Evolutionary conservation across 2,113 vertebrate genomes (phyloP).

Genomic region (Hemiprocne comata): DNA sequence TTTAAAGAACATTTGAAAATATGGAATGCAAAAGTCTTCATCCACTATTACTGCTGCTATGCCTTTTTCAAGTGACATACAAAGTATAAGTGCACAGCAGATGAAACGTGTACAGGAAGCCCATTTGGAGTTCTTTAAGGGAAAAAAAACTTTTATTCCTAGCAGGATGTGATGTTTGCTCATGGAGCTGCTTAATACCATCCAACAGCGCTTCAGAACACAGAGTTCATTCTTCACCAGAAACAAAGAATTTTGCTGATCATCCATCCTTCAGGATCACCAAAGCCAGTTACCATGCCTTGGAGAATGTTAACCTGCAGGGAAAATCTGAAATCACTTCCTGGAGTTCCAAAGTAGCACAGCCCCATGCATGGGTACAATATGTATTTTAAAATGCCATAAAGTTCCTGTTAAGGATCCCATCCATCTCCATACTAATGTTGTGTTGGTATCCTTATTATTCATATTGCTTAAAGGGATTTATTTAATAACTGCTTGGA

Average conservation of each 20-base stretch:
- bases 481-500: not conserved
- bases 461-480: not conserved
- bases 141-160: not conserved
- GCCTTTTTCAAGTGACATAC: not conserved
- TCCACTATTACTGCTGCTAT: not conserved
- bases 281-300: not conserved
- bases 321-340: not conserved
- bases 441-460: not conserved
- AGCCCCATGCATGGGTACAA: not conserved
- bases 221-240: not conserved
- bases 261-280: accelerated
- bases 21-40: not conserved
- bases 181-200: not conserved
- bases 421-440: not conserved
- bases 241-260: not conserved
- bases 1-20: not conserved
- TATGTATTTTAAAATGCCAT: not conserved
- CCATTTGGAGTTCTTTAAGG: not conserved
- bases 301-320: not conserved
- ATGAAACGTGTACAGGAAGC: not conserved
- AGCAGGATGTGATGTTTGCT: not conserved
- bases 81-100: not conserved
- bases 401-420: not conserved
- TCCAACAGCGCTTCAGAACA: not conserved
- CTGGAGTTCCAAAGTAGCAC: not conserved